A percentile compares a stretch with the other conserved stretches of the same genome.
phyloP scores from a whole-genome alignment of 2,113 vertebrate species.

The Falcunculus frontatus region DNA sequence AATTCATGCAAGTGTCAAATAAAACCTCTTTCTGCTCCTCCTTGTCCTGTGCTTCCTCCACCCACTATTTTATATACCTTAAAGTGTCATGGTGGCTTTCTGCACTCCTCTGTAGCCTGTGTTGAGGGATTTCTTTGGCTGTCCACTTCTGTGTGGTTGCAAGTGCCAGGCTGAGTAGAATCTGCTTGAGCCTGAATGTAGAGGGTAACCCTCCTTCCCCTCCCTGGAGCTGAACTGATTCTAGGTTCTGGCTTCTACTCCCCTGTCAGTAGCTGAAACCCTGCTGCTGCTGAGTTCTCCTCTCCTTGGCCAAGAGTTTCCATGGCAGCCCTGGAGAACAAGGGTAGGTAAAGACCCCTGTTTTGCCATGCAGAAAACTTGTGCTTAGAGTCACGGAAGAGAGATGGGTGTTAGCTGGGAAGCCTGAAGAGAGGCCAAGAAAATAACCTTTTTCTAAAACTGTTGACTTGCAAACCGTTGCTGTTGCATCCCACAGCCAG shows the following conservation, averaged over 20 bases:
- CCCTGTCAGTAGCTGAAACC: neutral
- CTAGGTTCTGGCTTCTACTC: neutral
- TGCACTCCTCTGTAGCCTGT: neutral
- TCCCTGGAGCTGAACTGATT: neutral
- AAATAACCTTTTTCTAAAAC: neutral
- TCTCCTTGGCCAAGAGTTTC: neutral
- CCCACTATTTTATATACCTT: neutral
- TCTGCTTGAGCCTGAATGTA: neutral
- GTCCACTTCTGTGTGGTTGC: accelerated
- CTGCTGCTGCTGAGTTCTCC: neutral
- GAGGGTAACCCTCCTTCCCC: neutral
- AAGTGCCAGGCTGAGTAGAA: neutral
- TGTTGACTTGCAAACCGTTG: neutral
- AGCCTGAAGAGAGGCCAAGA: neutral
- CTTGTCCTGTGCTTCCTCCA: neutral
- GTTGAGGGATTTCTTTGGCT: neutral
- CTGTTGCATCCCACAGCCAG: neutral
- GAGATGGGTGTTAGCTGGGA: neutral
- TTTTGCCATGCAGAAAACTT: neutral
- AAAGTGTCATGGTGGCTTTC: neutral
- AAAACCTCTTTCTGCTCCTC: neutral
- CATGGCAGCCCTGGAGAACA: neutral
- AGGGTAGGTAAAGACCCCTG: neutral
- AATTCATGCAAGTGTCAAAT: neutral
- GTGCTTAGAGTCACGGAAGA: neutral